Evolutionary conservation across 2,888 invertebrate genomes (phyloP), one percentile per base, ranked within the genome.

Genomic region (Sicus ferrugineus): DNA sequence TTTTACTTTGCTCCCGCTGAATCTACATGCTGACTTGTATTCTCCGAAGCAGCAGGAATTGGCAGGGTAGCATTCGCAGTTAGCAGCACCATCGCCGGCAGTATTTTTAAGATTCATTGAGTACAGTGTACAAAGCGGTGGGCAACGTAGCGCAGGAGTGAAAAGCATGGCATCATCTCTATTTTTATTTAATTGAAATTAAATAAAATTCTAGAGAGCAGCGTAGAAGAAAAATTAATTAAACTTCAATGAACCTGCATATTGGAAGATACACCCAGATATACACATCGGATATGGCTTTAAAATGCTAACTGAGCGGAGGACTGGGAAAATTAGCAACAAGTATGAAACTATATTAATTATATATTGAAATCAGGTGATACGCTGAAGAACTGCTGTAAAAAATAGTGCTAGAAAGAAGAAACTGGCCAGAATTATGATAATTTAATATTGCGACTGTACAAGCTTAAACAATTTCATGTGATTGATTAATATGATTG

Each of bases 101-200:
- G 38, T 61, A 19, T 38, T 23, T n/a, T 61, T 30, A 61, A 28
- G 16, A 56, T n/a, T 6, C 42, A 42, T 26, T 21, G 21, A 14
- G 19, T 31, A 23, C 7, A 38, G 23, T 48, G 56, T 16, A 67
- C 68, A 68, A 69, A 65, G 68, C 72, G 72, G 67, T 54, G 46
- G 59, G 30, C 59, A 38, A 61, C 62, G 74, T 71, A 74, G 74
- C 71, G 71, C 68, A 69, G 71, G 70, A 70, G 50, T 21, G 69
- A 63, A 59, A 71, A 61, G 52, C 21, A 34, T 52, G 16, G 67
- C 72, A 72, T 65, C 77, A 71, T 56, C 42, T 73, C 79, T 80
- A 73, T 73, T 73, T 80, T 76, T 75, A 76, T 76, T 80, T 80
- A 75, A 81, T 73, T 64, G 6, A 52, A 65, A 69, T 80, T 78